A percentile compares a stretch with the other conserved stretches of the same genome.
These are phyloP conservation scores for Halcyon badia DNA, from an alignment of 2,797 vertebrate species.

Conservation along the genomic window DNA sequence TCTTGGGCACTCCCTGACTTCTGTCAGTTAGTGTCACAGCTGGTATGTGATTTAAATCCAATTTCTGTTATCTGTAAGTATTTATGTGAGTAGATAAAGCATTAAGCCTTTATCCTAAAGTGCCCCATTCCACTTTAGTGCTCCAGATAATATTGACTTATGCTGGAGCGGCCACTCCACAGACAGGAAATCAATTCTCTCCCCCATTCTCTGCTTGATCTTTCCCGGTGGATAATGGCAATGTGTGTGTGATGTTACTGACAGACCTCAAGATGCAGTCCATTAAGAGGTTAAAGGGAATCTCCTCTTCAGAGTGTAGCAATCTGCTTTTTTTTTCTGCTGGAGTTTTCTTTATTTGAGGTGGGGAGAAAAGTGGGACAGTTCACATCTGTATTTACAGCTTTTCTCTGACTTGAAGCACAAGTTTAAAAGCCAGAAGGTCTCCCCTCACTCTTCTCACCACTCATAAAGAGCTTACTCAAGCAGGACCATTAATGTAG, in stretches of 20 bases:
- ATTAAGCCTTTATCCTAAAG: conserved; percentile 36
- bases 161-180: neutral
- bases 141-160: conserved; percentile 45
- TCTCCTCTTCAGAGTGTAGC: neutral
- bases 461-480: neutral
- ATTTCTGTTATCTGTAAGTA: conserved; percentile 56
- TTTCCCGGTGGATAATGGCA: neutral
- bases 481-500: neutral
- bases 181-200: conserved; percentile 31
- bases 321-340: neutral
- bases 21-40: conserved; percentile 28
- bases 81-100: conserved; percentile 44
- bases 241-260: conserved; percentile 63
- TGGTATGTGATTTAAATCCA: conserved; percentile 35
- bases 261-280: conserved; percentile 51
- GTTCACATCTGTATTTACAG: neutral
- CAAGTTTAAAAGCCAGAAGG: neutral
- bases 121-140: conserved; percentile 13
- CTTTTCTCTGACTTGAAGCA: neutral
- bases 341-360: neutral
- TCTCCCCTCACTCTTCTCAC: neutral
- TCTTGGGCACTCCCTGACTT: conserved; percentile 26
- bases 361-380: neutral
- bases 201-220: neutral
- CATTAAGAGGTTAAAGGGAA: conserved; percentile 58